Evolutionary conservation across 30 jellyfish, hydroid and myxozoan species (phyloP).

Genomic region (Aurelia sp.): DNA sequence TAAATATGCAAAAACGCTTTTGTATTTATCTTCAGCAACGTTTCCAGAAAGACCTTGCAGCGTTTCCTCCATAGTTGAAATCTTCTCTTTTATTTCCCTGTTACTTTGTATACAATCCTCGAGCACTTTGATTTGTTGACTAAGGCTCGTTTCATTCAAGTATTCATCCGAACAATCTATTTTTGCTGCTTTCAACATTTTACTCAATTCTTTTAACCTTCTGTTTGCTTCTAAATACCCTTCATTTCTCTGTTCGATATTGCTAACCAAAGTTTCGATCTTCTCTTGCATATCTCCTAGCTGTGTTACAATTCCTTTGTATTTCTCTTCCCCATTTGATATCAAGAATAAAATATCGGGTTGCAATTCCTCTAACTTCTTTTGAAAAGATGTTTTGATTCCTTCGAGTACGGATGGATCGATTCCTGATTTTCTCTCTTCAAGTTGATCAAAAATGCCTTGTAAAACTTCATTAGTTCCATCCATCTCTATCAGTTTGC

Average conservation of each 20-base stretch:
- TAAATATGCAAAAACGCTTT: not conserved
- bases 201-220: not conserved
- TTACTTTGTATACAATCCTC: not conserved
- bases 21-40: not conserved
- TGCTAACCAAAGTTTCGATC: not conserved
- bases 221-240: not conserved
- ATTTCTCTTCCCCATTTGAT: not conserved
- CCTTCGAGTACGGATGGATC: not conserved
- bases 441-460: not conserved
- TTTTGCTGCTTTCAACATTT: not conserved
- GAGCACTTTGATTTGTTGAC: not conserved
- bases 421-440: slow-evolving; percentile 1
- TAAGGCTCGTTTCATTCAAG: not conserved
- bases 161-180: not conserved
- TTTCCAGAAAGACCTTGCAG: not conserved
- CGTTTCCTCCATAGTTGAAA: not conserved
- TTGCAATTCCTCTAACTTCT: not conserved
- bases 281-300: not conserved
- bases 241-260: not conserved
- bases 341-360: not conserved
- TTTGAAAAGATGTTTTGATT: not conserved
- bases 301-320: not conserved
- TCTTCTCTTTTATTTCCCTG: not conserved
- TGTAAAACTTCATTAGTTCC: not conserved
- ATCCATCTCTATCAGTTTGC: not conserved